Evolutionary conservation across 2,888 invertebrate species (phyloP).

Genomic region (Scrobipalpa costella): DNA sequence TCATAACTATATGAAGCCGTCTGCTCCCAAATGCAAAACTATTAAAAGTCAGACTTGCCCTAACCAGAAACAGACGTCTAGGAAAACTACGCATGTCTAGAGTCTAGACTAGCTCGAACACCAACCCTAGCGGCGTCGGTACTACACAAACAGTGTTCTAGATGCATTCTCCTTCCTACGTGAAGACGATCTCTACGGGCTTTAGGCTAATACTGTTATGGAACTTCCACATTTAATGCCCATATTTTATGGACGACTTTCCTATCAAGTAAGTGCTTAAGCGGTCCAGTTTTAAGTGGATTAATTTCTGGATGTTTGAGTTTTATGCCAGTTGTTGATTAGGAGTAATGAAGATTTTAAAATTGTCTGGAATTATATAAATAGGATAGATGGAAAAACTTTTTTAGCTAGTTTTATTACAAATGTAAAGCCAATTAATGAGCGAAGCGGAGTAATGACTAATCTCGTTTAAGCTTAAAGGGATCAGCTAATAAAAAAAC

Average conservation of each 20-base stretch:
- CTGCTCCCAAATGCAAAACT: conserved; percentile 20
- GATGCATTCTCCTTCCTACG: conserved; percentile 51
- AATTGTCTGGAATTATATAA: neutral
- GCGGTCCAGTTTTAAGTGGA: conserved; percentile 8
- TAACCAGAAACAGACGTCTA: conserved; percentile 23
- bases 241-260: conserved; percentile 19
- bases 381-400: neutral
- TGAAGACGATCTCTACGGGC: conserved; percentile 43
- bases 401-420: neutral
- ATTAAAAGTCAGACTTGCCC: conserved; percentile 18
- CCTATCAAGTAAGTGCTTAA: conserved; percentile 23
- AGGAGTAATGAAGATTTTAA: neutral
- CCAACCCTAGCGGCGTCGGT: conserved; percentile 36
- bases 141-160: conserved; percentile 64
- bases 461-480: conserved; percentile 7
- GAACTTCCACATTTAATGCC: conserved; percentile 20
- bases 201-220: conserved; percentile 50
- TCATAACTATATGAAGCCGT: conserved; percentile 18
- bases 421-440: conserved; percentile 9
- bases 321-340: neutral
- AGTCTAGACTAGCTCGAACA: neutral
- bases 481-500: conserved; percentile 21
- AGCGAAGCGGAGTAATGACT: conserved; percentile 1
- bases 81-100: conserved; percentile 18
- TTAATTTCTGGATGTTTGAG: conserved; percentile 14